Conservation (phyloP, 2,797 vertebrate genomes). For the Anguilla megastoma region DNA sequence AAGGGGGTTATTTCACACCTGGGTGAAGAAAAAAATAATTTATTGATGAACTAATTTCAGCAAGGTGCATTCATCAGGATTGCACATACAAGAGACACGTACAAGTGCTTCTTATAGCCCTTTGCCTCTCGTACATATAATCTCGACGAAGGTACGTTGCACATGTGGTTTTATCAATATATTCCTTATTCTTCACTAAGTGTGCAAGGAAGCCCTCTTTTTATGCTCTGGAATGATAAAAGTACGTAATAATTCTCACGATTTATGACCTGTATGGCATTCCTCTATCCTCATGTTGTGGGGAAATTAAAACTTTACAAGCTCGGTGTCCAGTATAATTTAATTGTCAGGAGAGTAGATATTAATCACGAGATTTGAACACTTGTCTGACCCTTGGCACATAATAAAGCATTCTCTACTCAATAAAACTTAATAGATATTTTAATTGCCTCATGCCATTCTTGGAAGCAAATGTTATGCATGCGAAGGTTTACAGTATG, state of each 20-base stretch:
- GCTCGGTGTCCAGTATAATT: neutral
- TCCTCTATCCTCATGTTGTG: neutral
- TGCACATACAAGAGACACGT: neutral
- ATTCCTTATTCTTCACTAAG: neutral
- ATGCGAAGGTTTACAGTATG: neutral
- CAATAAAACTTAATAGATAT: neutral
- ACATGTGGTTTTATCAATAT: neutral
- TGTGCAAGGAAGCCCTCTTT: neutral
- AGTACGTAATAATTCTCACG: neutral
- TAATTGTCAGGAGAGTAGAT: neutral
- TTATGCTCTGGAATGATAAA: neutral
- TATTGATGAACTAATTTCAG: neutral
- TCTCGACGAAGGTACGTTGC: too few species aligned
- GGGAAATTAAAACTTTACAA: neutral
- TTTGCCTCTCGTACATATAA: neutral
- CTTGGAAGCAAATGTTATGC: neutral
- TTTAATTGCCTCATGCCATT: neutral
- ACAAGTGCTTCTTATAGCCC: neutral
- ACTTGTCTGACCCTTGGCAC: neutral
- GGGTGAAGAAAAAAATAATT: neutral
- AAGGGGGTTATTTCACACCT: neutral
- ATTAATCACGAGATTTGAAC: neutral
- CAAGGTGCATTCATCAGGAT: neutral
- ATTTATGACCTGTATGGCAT: neutral
- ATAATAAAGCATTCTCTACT: neutral